A percentile compares a stretch with the other conserved stretches of the same genome.
Conservation (phyloP, 2,113 vertebrate species). For the Baryphthengus martii region DNA sequence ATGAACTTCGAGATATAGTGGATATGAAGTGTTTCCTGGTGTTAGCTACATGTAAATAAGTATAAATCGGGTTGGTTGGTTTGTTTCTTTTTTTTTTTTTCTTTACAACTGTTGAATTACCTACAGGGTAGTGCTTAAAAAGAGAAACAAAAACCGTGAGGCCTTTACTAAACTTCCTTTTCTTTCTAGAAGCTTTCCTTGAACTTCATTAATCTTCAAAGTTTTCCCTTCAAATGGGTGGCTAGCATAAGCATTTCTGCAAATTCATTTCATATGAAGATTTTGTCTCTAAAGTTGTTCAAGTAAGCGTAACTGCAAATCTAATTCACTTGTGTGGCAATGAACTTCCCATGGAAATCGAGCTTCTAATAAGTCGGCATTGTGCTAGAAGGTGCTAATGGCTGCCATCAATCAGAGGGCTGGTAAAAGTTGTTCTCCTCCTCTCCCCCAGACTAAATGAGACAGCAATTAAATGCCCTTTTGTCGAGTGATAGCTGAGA, state of each 20-base stretch:
- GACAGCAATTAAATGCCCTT: slow-evolving; percentile 66
- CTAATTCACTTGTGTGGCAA: slow-evolving; percentile 28
- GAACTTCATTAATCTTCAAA: background rate
- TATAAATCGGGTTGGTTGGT: background rate
- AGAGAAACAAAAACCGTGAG: background rate
- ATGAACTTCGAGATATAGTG: background rate
- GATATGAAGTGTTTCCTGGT: background rate
- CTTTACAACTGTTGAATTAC: background rate
- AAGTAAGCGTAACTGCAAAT: background rate
- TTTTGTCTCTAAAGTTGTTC: slow-evolving; percentile 7
- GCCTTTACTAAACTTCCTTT: background rate
- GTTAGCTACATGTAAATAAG: background rate
- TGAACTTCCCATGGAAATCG: slow-evolving; percentile 56
- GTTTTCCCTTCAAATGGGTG: background rate
- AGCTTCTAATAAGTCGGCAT: slow-evolving; percentile 8
- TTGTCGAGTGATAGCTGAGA: slow-evolving; percentile 62
- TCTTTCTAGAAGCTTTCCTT: background rate
- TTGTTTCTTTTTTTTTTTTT: background rate
- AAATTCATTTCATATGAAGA: background rate
- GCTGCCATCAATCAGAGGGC: slow-evolving; percentile 58
- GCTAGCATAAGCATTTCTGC: background rate
- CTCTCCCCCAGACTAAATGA: slow-evolving; percentile 50
- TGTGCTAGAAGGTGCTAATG: slow-evolving; percentile 54
- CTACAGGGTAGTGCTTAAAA: background rate
- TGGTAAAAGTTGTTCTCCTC: slow-evolving; percentile 55